Conservation (phyloP, 2,113 vertebrate genomes). For the Myiopsitta monachus region DNA sequence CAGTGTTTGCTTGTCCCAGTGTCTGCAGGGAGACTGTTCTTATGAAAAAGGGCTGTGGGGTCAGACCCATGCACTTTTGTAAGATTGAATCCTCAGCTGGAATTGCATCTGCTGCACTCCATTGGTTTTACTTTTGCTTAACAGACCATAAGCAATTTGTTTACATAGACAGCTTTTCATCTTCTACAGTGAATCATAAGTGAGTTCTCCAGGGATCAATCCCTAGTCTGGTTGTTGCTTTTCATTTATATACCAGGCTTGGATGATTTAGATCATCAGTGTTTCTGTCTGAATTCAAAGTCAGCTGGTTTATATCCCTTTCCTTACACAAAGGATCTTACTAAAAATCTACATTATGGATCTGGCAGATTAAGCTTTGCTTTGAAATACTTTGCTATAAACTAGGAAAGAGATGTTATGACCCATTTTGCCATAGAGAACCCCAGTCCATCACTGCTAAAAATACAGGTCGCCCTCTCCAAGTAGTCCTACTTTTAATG, state of each 20-base stretch:
- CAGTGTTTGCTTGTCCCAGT: not conserved
- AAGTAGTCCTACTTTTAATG: not conserved
- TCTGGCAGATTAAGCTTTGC: not conserved
- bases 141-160: slow-evolving; percentile 67
- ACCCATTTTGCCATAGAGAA: not conserved
- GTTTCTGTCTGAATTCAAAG: not conserved
- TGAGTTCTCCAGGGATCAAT: slow-evolving; percentile 41
- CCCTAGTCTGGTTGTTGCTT: slow-evolving; percentile 8
- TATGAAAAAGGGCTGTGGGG: not conserved
- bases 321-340: not conserved
- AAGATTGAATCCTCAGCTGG: slow-evolving; percentile 47
- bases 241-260: slow-evolving; percentile 22
- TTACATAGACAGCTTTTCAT: slow-evolving; percentile 59
- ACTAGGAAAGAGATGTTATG: not conserved
- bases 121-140: slow-evolving; percentile 43
- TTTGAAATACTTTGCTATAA: not conserved
- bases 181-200: slow-evolving; percentile 32
- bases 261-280: slow-evolving; percentile 42
- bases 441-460: not conserved
- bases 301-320: slow-evolving; percentile 39
- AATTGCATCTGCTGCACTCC: slow-evolving; percentile 40
- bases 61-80: not conserved
- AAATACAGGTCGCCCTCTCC: not conserved
- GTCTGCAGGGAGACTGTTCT: not conserved
- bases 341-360: slow-evolving; percentile 2